Conservation (phyloP, 2,113 vertebrate species). For the Ammospiza caudacuta region DNA sequence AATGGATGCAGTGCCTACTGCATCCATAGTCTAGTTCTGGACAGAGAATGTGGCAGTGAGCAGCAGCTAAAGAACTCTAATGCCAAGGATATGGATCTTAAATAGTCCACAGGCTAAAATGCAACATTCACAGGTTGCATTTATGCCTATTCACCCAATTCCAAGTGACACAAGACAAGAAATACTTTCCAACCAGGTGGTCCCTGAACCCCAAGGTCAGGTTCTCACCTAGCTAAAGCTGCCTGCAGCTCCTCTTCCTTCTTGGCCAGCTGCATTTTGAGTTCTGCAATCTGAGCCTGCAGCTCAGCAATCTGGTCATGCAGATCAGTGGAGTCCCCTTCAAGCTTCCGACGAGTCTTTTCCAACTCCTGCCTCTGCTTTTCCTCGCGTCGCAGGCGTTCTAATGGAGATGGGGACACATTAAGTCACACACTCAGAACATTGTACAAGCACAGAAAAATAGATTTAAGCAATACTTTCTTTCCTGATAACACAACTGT, state of each 20-base stretch:
- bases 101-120: not conserved
- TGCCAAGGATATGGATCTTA: not conserved
- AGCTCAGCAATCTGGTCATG: slow-evolving; percentile 95
- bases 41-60: not conserved
- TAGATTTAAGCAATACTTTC: not conserved
- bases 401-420: slow-evolving; percentile 58
- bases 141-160: not conserved
- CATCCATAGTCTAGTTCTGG: not conserved
- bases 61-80: not conserved
- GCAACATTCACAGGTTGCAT: not conserved
- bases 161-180: not conserved
- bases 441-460: not conserved
- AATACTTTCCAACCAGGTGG: not conserved
- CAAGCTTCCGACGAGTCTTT: slow-evolving; percentile 95
- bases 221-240: slow-evolving; percentile 87
- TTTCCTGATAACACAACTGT: not conserved
- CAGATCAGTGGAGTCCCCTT: slow-evolving; percentile 91
- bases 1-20: accelerated
- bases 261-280: slow-evolving; percentile 94
- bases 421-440: not conserved
- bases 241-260: slow-evolving; percentile 97
- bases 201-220: not conserved
- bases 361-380: slow-evolving; percentile 95
- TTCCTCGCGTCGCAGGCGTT: slow-evolving; percentile 93
- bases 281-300: slow-evolving; percentile 95